phyloP scores from a whole-genome alignment of 2,888 invertebrate genomes.

The Anticlea derivata region DNA sequence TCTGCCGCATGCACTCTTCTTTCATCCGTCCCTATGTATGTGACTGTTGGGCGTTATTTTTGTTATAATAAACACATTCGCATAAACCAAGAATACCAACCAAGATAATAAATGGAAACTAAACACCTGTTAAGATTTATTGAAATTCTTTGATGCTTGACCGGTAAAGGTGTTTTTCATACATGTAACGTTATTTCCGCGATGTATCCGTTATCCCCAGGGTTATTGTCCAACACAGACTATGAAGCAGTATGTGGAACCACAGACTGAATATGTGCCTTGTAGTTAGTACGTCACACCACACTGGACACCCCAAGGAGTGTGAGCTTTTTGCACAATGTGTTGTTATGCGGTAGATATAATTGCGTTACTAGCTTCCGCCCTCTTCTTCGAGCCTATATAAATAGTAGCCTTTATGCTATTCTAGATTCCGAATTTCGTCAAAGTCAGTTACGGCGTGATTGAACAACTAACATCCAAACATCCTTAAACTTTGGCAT shows the following conservation, averaged over 20 bases:
- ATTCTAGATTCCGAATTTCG: no score
- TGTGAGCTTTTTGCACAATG: slow-evolving; percentile 27
- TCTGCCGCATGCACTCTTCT: no score
- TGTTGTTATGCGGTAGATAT: slow-evolving; percentile 13
- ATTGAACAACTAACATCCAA: no score
- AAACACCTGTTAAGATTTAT: not conserved
- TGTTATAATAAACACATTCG: no score
- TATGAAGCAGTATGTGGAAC: slow-evolving; percentile 4
- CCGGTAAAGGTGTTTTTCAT: slow-evolving; percentile 22
- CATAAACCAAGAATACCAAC: no score
- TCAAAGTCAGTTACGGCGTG: no score
- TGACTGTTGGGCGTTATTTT: no score
- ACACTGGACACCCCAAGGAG: slow-evolving; percentile 32
- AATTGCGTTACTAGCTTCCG: not conserved
- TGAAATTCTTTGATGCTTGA: slow-evolving; percentile 5
- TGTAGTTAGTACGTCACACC: slow-evolving; percentile 21
- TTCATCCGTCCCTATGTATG: no score
- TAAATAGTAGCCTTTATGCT: no score
- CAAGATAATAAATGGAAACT: not conserved
- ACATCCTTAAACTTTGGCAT: no score
- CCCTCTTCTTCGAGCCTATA: no score
- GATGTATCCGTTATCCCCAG: slow-evolving; percentile 30
- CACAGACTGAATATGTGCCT: not conserved
- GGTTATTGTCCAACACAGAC: slow-evolving; percentile 32
- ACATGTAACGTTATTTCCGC: slow-evolving; percentile 32